phyloP scores from a whole-genome alignment of 1,140 invertebrate genomes.

The Muscidifurax raptorellus region DNA sequence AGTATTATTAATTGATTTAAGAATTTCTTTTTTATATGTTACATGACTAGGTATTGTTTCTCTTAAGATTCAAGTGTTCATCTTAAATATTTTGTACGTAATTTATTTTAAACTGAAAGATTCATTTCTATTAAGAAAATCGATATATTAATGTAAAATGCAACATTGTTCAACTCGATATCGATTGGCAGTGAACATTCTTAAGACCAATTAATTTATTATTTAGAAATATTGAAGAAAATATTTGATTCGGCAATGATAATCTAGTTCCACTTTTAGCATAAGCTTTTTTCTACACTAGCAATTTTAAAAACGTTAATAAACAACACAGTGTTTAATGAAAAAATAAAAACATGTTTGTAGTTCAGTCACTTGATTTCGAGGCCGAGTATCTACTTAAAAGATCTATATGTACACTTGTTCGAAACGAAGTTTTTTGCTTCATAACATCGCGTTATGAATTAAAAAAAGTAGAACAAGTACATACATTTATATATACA shows the following conservation, averaged over 20 bases:
- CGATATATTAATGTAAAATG: constrained; percentile 34
- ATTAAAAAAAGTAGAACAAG: constrained; percentile 23
- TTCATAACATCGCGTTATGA: background rate
- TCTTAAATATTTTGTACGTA: constrained; percentile 32
- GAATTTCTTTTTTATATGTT: background rate
- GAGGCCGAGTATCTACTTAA: constrained; percentile 5
- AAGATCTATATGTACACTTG: constrained; percentile 4
- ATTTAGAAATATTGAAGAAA: constrained; percentile 24
- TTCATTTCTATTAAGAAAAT: constrained; percentile 13
- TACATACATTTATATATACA: constrained; percentile 31
- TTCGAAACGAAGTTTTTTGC: background rate
- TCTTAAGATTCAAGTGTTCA: constrained; percentile 6
- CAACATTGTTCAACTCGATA: constrained; percentile 36
- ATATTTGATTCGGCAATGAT: constrained; percentile 24
- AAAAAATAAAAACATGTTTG: constrained; percentile 34
- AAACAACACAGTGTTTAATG: background rate
- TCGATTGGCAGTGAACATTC: constrained; percentile 43
- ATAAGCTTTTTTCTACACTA: constrained; percentile 48
- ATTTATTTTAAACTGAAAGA: background rate
- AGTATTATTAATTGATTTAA: constrained; percentile 17
- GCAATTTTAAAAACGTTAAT: constrained; percentile 12
- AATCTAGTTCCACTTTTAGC: constrained; percentile 56
- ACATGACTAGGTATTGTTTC: background rate
- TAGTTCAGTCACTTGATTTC: constrained; percentile 27
- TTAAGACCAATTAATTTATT: constrained; percentile 45